These are phyloP conservation scores for Drosophila kepulauana DNA, from an alignment of 1,140 invertebrate genomes.

Conservation along the genomic window DNA sequence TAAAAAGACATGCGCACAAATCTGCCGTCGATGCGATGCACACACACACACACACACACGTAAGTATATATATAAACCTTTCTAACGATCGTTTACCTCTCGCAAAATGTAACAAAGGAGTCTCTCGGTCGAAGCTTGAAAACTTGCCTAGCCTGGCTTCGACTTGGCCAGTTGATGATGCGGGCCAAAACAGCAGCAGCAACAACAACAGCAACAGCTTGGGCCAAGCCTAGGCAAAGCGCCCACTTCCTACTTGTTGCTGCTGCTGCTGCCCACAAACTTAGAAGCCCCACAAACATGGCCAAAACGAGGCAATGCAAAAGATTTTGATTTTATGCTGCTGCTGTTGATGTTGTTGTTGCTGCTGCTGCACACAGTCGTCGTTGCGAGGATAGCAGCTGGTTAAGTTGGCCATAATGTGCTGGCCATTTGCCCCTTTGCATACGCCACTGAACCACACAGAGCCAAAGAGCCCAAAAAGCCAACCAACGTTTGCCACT, in stretches of 20 bases:
- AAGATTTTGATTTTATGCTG: conserved; percentile 49
- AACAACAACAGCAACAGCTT: conserved; percentile 19
- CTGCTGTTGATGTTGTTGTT: conserved; percentile 24
- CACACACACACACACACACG: conserved; percentile 22
- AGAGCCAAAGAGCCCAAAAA: conserved; percentile 2
- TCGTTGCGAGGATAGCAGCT: conserved; percentile 50
- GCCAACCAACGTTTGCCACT: conserved; percentile 22
- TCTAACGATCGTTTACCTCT: conserved; percentile 84
- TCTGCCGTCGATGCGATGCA: conserved; percentile 52
- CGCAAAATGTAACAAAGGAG: conserved; percentile 83
- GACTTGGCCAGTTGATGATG: conserved; percentile 40
- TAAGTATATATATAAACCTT: conserved; percentile 69
- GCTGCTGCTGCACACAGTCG: conserved; percentile 50
- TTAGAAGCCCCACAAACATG: conserved; percentile 35
- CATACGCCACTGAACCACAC: conserved; percentile 66
- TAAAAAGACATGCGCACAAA: conserved; percentile 81
- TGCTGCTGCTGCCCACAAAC: conserved; percentile 41
- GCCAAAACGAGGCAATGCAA: conserved; percentile 26
- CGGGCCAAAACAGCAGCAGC: conserved; percentile 30
- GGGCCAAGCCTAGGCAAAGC: conserved; percentile 74
- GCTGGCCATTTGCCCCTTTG: conserved; percentile 70
- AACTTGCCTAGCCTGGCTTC: conserved; percentile 60
- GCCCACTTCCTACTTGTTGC: conserved; percentile 82
- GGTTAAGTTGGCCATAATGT: conserved; percentile 44
- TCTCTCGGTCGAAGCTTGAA: conserved; percentile 49